Percentiles rank a stretch among this genome's conserved stretches.
These are phyloP conservation scores for Sitta europaea DNA, from an alignment of 2,113 vertebrate genomes.

Conservation along the genomic window DNA sequence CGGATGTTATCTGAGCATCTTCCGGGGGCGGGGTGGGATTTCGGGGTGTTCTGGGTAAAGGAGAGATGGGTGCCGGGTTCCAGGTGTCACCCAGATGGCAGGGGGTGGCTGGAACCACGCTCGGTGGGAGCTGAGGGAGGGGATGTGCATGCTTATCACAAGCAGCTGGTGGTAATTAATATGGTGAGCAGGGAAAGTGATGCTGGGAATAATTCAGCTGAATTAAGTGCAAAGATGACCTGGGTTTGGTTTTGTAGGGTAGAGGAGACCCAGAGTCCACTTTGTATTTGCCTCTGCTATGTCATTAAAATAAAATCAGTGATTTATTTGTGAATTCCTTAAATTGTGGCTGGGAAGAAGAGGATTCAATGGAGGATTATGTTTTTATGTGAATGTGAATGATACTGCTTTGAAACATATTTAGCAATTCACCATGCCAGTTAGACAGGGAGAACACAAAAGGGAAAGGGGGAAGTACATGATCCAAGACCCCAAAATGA, in stretches of 20 bases:
- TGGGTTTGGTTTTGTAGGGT: neutral
- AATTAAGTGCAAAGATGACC: neutral
- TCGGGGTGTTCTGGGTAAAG: neutral
- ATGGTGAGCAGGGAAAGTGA: neutral
- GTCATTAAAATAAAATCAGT: conserved; percentile 3
- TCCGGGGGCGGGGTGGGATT: neutral
- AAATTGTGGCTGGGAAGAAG: neutral
- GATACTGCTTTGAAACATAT: neutral
- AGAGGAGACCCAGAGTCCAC: neutral
- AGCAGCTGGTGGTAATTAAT: neutral
- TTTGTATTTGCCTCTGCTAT: neutral
- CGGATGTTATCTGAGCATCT: neutral
- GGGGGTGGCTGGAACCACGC: accelerated
- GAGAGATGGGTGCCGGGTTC: neutral
- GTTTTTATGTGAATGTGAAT: neutral
- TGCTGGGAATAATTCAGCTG: neutral
- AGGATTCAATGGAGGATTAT: neutral
- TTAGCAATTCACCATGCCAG: neutral
- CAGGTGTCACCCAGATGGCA: neutral
- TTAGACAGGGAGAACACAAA: neutral
- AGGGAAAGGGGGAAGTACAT: neutral
- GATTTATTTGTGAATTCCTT: conserved; percentile 48
- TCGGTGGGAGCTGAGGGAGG: neutral
- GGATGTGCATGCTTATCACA: neutral
- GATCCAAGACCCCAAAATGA: neutral